These are phyloP conservation scores for Trematomus loennbergii DNA, from an alignment of 2,113 vertebrate species.

Conservation along the genomic window DNA sequence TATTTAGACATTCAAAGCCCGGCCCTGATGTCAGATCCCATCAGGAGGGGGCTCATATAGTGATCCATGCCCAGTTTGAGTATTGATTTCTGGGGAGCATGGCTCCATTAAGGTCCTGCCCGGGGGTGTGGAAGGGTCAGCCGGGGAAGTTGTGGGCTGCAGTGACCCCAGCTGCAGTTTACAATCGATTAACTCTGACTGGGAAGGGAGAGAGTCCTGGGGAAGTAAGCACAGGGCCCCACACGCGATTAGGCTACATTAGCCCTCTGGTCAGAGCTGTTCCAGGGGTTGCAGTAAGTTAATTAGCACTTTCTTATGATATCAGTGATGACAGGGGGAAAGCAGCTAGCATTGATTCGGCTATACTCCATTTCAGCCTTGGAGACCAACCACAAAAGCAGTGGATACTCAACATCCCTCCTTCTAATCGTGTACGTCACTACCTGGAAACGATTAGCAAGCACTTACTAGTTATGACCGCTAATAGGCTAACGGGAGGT, in stretches of 20 bases:
- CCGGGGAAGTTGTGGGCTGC: conserved; percentile 89
- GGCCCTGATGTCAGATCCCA: conserved; percentile 87
- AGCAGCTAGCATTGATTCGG: conserved; percentile 84
- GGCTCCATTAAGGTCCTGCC: conserved; percentile 95
- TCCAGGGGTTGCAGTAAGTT: conserved; percentile 88
- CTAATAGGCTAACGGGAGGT: conserved; percentile 45
- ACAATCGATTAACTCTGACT: conserved; percentile 94
- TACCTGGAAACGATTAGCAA: conserved; percentile 76
- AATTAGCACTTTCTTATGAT: conserved; percentile 87
- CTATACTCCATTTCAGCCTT: conserved; percentile 82
- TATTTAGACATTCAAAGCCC: conserved; percentile 86
- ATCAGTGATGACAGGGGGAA: conserved; percentile 84
- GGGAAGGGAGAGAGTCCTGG: conserved; percentile 87
- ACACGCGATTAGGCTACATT: conserved; percentile 91
- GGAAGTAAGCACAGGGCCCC: conserved; percentile 89
- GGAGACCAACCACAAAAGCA: conserved; percentile 66
- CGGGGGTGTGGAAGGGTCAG: conserved; percentile 88
- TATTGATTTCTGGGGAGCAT: conserved; percentile 94
- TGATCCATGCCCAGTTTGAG: conserved; percentile 95
- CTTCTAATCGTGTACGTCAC: conserved; percentile 54
- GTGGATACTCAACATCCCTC: conserved; percentile 46
- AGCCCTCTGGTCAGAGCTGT: conserved; percentile 88
- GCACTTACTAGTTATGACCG: conserved; percentile 17
- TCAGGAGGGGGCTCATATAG: conserved; percentile 86
- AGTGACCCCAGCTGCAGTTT: conserved; percentile 93